These are phyloP conservation scores for Cephalopterus ornatus DNA, from an alignment of 2,113 vertebrate species.

Conservation along the genomic window DNA sequence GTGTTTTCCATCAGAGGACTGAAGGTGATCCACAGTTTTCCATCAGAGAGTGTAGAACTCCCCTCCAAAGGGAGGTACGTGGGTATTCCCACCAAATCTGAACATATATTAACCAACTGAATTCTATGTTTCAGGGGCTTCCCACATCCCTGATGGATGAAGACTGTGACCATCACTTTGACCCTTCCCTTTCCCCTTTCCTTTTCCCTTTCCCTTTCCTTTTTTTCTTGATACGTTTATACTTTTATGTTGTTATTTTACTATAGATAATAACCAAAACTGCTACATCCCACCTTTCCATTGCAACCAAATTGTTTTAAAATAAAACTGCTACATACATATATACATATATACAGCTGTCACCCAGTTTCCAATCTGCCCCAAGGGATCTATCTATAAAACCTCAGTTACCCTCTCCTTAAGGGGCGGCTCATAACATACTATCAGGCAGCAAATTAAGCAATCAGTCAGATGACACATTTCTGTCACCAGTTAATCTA, in stretches of 20 bases:
- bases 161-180: not conserved
- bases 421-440: too few relatives aligned
- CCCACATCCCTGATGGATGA: accelerated
- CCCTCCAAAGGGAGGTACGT: not conserved
- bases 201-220: not conserved
- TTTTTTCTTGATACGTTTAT: not conserved
- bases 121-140: not conserved
- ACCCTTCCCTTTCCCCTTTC: too few relatives aligned
- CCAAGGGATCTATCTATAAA: not conserved
- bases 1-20: not conserved
- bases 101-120: accelerated
- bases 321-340: not conserved
- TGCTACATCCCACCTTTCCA: not conserved
- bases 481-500: constrained; percentile 39
- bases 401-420: not conserved
- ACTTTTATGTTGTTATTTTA: not conserved
- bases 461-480: not conserved
- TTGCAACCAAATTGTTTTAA: not conserved
- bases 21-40: not conserved
- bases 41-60: not conserved
- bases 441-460: constrained; percentile 27
- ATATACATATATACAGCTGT: not conserved
- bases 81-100: accelerated
- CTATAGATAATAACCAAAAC: not conserved
- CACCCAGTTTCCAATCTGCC: not conserved